Evolutionary conservation across 2,113 vertebrate species (phyloP), one percentile per base, ranked within the genome.

Genomic region (Chionodraco myersi): DNA sequence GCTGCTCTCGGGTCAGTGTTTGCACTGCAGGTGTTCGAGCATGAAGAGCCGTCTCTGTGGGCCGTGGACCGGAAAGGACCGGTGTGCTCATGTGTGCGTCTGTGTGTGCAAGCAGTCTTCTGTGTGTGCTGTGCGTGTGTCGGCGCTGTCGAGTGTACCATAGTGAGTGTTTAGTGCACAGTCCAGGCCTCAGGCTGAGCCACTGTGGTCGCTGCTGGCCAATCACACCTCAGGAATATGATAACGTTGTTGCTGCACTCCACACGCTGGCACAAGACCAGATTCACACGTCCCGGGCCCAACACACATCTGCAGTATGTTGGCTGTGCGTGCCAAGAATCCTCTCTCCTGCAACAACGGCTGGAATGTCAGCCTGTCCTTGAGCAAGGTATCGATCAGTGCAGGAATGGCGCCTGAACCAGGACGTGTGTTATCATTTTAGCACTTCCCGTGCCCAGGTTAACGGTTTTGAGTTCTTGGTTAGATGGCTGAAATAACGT

Each of bases 21-120:
- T 87, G 89, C 73, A 76, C 73, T 71, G 70, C 83, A 74, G 75
- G 62, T 64, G 87, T 60, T 80, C 56, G 0, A 82, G 84, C 76
- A 2, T 86, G 72, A 85, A 57, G 65, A 26, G 36, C 11, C 5
- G 21, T 78, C 62, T 86, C 13, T 59, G 75, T 60, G 77, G 63
- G 82, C 79, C 74, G 75, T 75, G 72, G 83, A 72, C 26, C 69
- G 11, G 78, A 80, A 86, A 75, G 61, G 30, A 34, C 60, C 6
- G 26, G 6, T 61, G 34, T 77, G 62, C 47, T 23, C 59, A 34
- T 52, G 10, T 78, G 47, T 69, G 54, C 12, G 54, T 78, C 18
- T 18, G 30, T 56, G 34, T 54, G 11, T 78, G 36, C 69, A 6
- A 14, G 59, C 5, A 18, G 45, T 36, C 34, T 9, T 56, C 8